Evolutionary conservation across 2,888 invertebrate species (phyloP), one percentile per base, ranked within the genome.

Genomic region (Diarsia rubi): DNA sequence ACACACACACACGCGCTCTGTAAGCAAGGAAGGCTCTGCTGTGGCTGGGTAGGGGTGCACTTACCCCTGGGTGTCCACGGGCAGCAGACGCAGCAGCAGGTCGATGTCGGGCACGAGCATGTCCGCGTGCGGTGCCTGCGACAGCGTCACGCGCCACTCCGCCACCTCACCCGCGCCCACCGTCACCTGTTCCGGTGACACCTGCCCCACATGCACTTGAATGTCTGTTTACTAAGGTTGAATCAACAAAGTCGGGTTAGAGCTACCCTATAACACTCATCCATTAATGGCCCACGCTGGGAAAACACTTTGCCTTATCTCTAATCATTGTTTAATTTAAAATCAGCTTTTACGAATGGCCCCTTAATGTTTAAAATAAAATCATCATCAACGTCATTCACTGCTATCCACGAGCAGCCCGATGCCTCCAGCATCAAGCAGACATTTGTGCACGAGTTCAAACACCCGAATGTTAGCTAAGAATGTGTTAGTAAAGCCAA

Each of bases 71-170:
- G 47, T 31, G 3, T 83, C 49, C 0, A 75, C 5, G 0, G 92
- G 92, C 45, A 81, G 69, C 0, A 85, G 24, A 0, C 90, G 87
- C 69, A 92, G 83, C 73, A 92, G 66, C 63, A 93, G 70, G 11
- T 73, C 78, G 42, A 88, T 80, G 24, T 86, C 72, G 0, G 89
- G 84, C 37, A 86, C 79, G 8, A 31, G 27, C 60, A 84, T 88
- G 0, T 31, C 1, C 2, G 24, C 60, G 54, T 57, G 75, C 5
- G 67, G 66, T 19, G 83, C 81, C n/a, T 81, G 37, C 1, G 14
- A 19, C 70, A 90, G 78, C 14, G 65, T 12, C 79, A 93, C 89
- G 12, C 45, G 42, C 89, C 91, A 91, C 74, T 88, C 82, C 16
- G 49, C 73, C 68, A 75, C 74, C 44, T 74, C 86, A 2, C 92